Evolutionary conservation across 2,888 invertebrate species (phyloP).

Genomic region (Cecidostiba fungosa): DNA sequence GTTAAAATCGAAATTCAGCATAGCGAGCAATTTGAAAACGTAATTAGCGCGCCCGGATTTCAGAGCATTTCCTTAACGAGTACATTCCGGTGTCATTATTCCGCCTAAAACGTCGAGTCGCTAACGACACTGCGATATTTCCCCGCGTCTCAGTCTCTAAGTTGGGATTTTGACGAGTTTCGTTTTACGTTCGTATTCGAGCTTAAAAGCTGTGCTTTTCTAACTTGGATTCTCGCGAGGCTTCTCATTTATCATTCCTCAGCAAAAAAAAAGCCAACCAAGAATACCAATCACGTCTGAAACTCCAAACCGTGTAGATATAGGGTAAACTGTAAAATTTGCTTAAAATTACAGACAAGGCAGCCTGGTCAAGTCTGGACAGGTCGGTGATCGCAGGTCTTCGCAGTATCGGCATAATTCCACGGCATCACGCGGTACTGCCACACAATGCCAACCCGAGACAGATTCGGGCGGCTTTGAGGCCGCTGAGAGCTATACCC

Average conservation of each 20-base stretch:
- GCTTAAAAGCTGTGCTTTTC: background rate
- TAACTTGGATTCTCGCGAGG: background rate
- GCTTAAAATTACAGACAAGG: conserved; percentile 78
- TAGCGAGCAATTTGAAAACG: background rate
- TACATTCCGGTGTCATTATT: background rate
- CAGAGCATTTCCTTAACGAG: conserved; percentile 40
- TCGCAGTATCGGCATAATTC: conserved; percentile 81
- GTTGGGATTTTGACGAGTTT: background rate
- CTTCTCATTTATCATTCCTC: background rate
- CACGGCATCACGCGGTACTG: conserved; percentile 81
- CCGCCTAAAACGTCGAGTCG: background rate
- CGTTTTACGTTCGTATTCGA: background rate
- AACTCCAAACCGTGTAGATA: background rate
- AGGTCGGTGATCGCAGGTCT: conserved; percentile 81
- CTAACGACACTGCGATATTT: conserved; percentile 8
- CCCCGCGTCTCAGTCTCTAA: background rate
- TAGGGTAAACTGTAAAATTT: background rate
- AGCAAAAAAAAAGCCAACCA: background rate
- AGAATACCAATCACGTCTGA: background rate
- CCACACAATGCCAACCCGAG: conserved; percentile 77
- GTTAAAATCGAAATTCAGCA: conserved; percentile 25
- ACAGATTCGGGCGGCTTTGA: conserved; percentile 79
- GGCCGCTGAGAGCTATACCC: conserved; percentile 79
- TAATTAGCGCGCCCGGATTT: conserved; percentile 29
- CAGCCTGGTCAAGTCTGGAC: conserved; percentile 82